A percentile compares a stretch with the other conserved stretches of the same genome.
These are phyloP conservation scores for Helostoma temminkii DNA, from an alignment of 2,797 vertebrate species.

Conservation along the genomic window DNA sequence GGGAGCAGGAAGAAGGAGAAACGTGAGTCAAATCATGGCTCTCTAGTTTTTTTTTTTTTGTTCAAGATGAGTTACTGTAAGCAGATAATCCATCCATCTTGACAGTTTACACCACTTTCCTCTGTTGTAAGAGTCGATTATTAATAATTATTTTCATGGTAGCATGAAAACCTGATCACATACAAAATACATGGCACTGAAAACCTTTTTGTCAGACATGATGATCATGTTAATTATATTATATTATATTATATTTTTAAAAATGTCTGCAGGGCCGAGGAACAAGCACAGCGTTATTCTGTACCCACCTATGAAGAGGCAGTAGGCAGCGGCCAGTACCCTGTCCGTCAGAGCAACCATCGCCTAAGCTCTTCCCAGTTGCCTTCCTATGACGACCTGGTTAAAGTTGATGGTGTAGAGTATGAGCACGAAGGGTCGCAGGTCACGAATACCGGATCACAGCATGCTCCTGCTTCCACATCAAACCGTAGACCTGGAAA, in stretches of 20 bases:
- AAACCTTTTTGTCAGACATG: neutral
- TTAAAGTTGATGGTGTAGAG: slow-evolving; percentile 74
- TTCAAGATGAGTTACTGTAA: neutral
- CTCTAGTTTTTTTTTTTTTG: neutral
- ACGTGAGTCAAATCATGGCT: slow-evolving; percentile 71
- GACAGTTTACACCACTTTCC: neutral
- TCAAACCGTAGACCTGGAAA: slow-evolving; percentile 79
- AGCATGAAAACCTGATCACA: neutral
- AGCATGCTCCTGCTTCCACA: neutral
- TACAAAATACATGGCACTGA: neutral
- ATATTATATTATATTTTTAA: slow-evolving; percentile 20
- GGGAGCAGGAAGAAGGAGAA: slow-evolving; percentile 61
- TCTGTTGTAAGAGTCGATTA: too few species aligned
- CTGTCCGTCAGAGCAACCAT: slow-evolving; percentile 78
- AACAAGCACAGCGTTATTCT: slow-evolving; percentile 83
- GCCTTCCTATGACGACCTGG: slow-evolving; percentile 94
- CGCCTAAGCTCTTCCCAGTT: slow-evolving; percentile 86
- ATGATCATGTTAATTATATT: neutral
- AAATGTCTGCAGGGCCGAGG: slow-evolving; percentile 70
- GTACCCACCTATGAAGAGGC: slow-evolving; percentile 97
- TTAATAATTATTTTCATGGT: neutral
- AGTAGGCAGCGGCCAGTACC: slow-evolving; percentile 85
- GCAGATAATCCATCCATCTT: neutral
- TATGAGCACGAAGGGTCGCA: slow-evolving; percentile 73
- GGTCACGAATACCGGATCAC: slow-evolving; percentile 5